Evolutionary conservation across 1,140 invertebrate genomes (phyloP).

Genomic region (Lepidostoma basale): DNA sequence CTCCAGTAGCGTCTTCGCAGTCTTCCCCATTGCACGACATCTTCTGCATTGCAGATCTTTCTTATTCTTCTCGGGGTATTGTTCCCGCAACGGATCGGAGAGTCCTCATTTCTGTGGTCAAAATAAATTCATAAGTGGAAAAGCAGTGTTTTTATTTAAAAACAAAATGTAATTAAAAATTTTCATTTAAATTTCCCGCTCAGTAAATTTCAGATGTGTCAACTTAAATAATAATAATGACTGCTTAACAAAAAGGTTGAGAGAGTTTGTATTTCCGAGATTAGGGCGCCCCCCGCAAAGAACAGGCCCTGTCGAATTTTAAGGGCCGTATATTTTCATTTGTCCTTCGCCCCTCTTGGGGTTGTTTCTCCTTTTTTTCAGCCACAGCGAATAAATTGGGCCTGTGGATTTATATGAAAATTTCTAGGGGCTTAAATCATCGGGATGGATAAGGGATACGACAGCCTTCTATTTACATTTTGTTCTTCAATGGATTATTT

Average conservation of each 20-base stretch:
- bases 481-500: background rate
- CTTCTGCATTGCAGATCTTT: no score
- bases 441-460: conserved; percentile 20
- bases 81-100: no score
- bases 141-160: no score
- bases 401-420: conserved; percentile 42
- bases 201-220: no score
- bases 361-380: conserved; percentile 34
- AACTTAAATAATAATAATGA: conserved; percentile 11
- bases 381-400: conserved; percentile 36
- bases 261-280: background rate
- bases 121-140: no score
- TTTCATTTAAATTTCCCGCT: no score
- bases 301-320: conserved; percentile 41
- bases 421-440: conserved; percentile 38
- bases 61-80: no score
- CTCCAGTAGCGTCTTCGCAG: no score
- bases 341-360: conserved; percentile 28
- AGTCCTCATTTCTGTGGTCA: no score
- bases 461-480: no score
- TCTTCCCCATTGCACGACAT: no score
- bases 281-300: conserved; percentile 11
- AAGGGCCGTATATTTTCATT: conserved; percentile 44
- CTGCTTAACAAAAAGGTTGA: conserved; percentile 10
- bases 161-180: no score